These are phyloP conservation scores for Dendrolimus houi DNA, from an alignment of 2,888 invertebrate genomes.

Conservation along the genomic window DNA sequence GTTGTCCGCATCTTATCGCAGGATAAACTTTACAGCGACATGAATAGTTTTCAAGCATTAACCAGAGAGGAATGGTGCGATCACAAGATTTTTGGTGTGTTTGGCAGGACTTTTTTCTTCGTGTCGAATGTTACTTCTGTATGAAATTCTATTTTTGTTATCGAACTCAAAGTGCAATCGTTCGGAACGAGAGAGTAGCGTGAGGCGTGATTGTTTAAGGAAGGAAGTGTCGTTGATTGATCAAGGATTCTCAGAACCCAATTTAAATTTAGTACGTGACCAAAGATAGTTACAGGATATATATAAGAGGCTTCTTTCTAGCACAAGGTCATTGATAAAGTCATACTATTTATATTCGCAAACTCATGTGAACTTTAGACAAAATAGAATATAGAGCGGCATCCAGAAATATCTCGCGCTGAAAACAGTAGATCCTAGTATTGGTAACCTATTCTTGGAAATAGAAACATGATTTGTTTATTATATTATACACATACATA, in stretches of 20 bases:
- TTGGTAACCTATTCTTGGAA: no score
- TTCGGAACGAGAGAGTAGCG: conserved; percentile 31
- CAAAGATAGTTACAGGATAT: conserved; percentile 4
- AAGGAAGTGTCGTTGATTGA: conserved; percentile 39
- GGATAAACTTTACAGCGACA: conserved; percentile 66
- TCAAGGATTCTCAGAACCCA: conserved; percentile 37
- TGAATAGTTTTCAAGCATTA: conserved; percentile 64
- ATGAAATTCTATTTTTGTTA: conserved; percentile 57
- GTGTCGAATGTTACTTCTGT: conserved; percentile 38
- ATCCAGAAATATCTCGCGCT: no score
- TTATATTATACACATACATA: no score
- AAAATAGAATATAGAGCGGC: no score
- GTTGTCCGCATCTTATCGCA: conserved; percentile 59
- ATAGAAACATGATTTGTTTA: no score
- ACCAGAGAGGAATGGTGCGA: conserved; percentile 61
- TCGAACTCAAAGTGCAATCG: conserved; percentile 32
- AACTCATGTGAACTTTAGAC: no score
- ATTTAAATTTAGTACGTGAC: no score
- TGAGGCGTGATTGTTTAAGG: conserved; percentile 31
- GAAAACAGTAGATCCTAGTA: no score
- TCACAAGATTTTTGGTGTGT: conserved; percentile 56
- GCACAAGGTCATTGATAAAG: conserved; percentile 25
- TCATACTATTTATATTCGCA: conserved; percentile 2
- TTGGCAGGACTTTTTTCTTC: conserved; percentile 63
- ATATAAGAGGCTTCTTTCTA: conserved; percentile 18